These are phyloP conservation scores for Pseudomyrmex sp. DNA, from an alignment of 1,140 invertebrate species.

Conservation along the genomic window DNA sequence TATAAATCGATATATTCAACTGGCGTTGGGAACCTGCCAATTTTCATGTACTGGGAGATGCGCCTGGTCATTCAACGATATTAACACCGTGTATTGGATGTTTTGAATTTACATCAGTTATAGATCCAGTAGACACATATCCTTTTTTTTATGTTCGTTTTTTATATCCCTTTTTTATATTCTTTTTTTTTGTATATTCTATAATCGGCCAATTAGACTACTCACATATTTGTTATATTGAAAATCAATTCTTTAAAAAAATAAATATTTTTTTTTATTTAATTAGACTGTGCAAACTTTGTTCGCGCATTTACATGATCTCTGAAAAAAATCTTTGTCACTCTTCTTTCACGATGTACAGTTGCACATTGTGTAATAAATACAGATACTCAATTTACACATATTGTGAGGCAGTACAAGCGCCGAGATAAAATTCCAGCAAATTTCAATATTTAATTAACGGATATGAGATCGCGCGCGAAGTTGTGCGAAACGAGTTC, in stretches of 20 bases:
- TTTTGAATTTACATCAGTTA: background rate
- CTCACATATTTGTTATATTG: no score
- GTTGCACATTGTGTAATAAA: no score
- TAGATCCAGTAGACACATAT: background rate
- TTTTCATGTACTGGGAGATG: background rate
- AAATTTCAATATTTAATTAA: background rate
- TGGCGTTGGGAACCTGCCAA: constrained; percentile 10
- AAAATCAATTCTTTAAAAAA: no score
- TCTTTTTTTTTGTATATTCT: no score
- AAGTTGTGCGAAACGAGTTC: background rate
- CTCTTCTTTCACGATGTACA: no score
- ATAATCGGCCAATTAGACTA: no score
- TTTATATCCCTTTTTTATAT: background rate
- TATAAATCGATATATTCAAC: constrained; percentile 54
- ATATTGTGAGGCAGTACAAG: no score
- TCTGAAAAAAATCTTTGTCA: background rate
- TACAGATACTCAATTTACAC: no score
- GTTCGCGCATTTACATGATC: no score
- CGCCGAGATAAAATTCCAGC: background rate
- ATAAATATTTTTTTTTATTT: no score
- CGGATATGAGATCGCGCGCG: background rate
- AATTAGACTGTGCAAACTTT: no score
- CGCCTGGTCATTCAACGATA: background rate
- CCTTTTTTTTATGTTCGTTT: background rate
- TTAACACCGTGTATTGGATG: no score